Percentiles rank a stretch among this genome's conserved stretches.
Conservation (phyloP, 2,888 invertebrate genomes). For the Drosophila setosimentum region DNA sequence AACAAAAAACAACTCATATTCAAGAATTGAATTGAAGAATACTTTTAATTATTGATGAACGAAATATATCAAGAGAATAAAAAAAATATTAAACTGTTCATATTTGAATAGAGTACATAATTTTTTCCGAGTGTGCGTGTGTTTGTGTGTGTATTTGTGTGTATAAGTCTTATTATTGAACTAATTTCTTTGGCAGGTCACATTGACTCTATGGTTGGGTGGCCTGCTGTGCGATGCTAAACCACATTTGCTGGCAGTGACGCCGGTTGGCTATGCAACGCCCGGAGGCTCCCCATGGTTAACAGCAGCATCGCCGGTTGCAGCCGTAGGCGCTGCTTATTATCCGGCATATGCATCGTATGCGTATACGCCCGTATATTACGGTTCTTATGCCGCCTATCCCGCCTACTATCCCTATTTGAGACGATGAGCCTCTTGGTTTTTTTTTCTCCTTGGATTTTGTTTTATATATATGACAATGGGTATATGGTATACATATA, state of each 20-base stretch:
- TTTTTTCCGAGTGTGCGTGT: neutral
- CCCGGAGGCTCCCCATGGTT: conserved; percentile 53
- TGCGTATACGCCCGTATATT: conserved; percentile 68
- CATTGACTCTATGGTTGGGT: conserved; percentile 39
- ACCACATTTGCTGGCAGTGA: conserved; percentile 64
- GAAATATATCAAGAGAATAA: neutral
- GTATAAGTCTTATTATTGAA: conserved; percentile 1
- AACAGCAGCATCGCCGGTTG: conserved; percentile 29
- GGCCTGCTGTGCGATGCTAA: conserved; percentile 45
- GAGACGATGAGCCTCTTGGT: conserved; percentile 55
- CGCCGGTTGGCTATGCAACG: conserved; percentile 71
- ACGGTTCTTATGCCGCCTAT: conserved; percentile 73
- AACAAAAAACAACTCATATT: neutral
- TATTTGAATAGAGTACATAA: neutral
- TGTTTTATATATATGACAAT: neutral
- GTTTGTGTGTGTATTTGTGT: neutral
- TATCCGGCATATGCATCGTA: conserved; percentile 74
- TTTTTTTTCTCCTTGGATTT: conserved; percentile 18
- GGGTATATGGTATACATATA: neutral
- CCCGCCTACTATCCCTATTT: conserved; percentile 69
- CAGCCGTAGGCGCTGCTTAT: conserved; percentile 53
- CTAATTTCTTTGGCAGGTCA: conserved; percentile 46
- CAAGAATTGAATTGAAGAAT: neutral
- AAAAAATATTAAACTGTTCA: neutral
- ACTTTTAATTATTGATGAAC: neutral